Percentiles rank a stretch among this genome's conserved stretches.
These are phyloP conservation scores for Automeris io DNA, from an alignment of 2,888 invertebrate species.

Conservation along the genomic window DNA sequence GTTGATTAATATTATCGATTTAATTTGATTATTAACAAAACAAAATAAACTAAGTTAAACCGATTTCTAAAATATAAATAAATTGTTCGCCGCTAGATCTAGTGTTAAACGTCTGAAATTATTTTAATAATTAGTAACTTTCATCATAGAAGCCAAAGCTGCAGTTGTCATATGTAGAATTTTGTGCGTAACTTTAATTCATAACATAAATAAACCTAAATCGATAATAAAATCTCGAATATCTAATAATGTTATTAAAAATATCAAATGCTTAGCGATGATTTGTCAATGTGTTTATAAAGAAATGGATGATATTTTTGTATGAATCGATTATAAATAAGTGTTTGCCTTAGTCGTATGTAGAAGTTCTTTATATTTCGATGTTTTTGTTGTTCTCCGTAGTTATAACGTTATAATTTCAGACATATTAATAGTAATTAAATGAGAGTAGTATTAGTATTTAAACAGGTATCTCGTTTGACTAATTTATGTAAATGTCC, in stretches of 20 bases:
- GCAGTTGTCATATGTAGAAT: no score
- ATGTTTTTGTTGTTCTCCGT: conserved; percentile 12
- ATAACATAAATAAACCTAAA: no score
- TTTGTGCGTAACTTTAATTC: no score
- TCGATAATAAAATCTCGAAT: conserved; percentile 12
- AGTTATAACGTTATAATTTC: conserved; percentile 11
- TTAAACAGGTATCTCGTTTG: conserved; percentile 21
- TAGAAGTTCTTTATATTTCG: conserved; percentile 23
- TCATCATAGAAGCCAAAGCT: no score
- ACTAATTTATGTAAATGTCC: conserved; percentile 42
- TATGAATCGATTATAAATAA: conserved; percentile 64
- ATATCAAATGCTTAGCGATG: conserved; percentile 62
- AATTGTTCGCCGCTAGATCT: no score
- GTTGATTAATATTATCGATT: no score
- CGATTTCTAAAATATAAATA: no score
- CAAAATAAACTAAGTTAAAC: no score
- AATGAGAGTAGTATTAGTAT: conserved; percentile 7
- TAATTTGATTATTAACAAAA: no score
- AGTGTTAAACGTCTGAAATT: no score
- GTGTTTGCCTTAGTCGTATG: conserved; percentile 53
- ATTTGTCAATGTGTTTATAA: conserved; percentile 61
- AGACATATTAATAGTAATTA: conserved; percentile 7
- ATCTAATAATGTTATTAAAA: conserved; percentile 12
- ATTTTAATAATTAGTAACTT: no score
- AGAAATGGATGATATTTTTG: conserved; percentile 72